These are phyloP conservation scores for Drymodes brunneopygia DNA, from an alignment of 2,113 vertebrate species.

Conservation along the genomic window DNA sequence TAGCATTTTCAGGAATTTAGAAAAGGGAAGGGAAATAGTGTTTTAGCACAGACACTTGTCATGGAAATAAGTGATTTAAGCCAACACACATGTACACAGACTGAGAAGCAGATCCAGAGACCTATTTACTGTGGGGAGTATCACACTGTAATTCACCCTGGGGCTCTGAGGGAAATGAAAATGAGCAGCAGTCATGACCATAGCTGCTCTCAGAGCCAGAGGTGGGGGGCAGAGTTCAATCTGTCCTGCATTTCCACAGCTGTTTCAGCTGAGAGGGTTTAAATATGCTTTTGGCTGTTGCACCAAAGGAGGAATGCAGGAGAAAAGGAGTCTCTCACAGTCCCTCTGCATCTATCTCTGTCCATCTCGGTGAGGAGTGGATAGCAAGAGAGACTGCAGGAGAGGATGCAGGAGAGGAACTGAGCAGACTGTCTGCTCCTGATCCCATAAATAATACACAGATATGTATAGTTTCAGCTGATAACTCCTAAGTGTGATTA, in stretches of 20 bases:
- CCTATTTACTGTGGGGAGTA: background rate
- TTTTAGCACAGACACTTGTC: background rate
- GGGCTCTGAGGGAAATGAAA: background rate
- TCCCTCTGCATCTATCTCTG: background rate
- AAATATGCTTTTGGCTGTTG: background rate
- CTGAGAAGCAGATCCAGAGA: background rate
- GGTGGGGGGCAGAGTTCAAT: fast-evolving
- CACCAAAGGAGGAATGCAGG: background rate
- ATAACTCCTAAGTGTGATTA: background rate
- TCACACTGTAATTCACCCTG: background rate
- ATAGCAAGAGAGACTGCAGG: background rate
- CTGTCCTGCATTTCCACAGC: background rate
- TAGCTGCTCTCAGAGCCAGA: background rate
- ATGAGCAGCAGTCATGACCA: background rate
- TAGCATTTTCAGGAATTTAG: background rate
- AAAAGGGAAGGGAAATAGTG: background rate
- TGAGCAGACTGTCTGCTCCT: background rate
- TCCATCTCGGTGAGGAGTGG: background rate
- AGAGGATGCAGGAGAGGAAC: background rate
- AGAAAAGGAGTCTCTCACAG: background rate
- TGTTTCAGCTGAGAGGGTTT: background rate
- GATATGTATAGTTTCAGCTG: background rate
- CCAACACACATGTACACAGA: fast-evolving
- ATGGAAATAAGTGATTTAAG: background rate
- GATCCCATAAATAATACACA: background rate